phyloP scores from a whole-genome alignment of 2,113 vertebrate species.

The Syngnathus typhle region DNA sequence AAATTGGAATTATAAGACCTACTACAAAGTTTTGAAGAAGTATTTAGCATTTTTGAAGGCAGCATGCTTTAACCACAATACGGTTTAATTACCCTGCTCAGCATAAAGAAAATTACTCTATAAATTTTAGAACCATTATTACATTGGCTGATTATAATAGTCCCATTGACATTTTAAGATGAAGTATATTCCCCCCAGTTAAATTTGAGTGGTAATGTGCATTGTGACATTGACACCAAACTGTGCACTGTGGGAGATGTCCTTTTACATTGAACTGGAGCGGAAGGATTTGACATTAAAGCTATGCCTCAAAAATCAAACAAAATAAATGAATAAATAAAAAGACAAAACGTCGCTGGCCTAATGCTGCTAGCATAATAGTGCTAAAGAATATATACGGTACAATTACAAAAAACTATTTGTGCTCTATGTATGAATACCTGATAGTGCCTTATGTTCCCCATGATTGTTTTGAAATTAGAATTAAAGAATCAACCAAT shows the following conservation, averaged over 20 bases:
- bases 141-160: constrained; percentile 34
- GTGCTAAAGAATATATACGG: too few species aligned
- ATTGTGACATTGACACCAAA: background rate
- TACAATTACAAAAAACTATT: too few species aligned
- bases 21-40: constrained; percentile 50
- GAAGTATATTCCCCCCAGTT: constrained; percentile 3
- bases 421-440: too few species aligned
- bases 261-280: background rate
- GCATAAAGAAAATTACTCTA: constrained; percentile 36
- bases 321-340: background rate
- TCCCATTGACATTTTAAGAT: constrained; percentile 27
- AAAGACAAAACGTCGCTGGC: too few species aligned
- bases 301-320: background rate
- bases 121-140: constrained; percentile 23
- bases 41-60: constrained; percentile 58
- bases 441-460: background rate
- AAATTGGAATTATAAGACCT: constrained; percentile 56
- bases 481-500: background rate
- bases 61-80: constrained; percentile 25
- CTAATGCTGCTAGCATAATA: too few species aligned
- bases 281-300: background rate
- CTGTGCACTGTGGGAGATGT: constrained; percentile 1
- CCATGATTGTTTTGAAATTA: background rate
- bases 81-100: constrained; percentile 36
- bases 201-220: constrained; percentile 1